Evolutionary conservation across 2,797 vertebrate genomes (phyloP).

Genomic region (Alcedo atthis): DNA sequence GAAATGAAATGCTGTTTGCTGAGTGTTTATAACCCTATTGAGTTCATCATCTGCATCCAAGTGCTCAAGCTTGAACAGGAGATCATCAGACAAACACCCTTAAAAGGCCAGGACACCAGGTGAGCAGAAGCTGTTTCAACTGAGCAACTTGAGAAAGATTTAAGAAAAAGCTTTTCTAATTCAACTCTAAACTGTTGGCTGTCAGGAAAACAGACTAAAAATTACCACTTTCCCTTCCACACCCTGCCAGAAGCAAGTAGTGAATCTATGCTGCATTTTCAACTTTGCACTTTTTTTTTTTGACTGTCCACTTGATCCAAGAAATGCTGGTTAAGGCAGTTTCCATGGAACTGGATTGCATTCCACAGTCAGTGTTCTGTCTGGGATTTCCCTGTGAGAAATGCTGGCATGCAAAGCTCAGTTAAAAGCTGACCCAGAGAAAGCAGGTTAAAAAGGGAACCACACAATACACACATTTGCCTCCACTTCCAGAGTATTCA

Average conservation of each 20-base stretch:
- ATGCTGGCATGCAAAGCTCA: slow-evolving; percentile 88
- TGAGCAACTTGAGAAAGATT: background rate
- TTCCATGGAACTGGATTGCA: background rate
- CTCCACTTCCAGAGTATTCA: slow-evolving; percentile 96
- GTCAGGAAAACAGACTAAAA: background rate
- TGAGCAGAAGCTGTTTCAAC: background rate
- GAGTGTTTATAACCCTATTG: background rate
- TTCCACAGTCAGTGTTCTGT: slow-evolving; percentile 69
- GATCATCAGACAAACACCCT: background rate
- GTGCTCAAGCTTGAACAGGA: background rate
- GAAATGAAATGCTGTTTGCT: background rate
- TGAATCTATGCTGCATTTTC: background rate
- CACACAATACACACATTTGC: slow-evolving; percentile 98
- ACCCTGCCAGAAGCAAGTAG: background rate
- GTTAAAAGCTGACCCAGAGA: slow-evolving; percentile 71
- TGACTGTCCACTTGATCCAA: background rate
- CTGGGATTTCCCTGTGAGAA: slow-evolving; percentile 78
- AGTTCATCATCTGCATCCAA: background rate
- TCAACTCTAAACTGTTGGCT: background rate
- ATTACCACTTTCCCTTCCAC: background rate
- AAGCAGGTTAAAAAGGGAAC: slow-evolving; percentile 75
- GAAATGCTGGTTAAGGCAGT: slow-evolving; percentile 6
- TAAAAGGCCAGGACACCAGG: background rate
- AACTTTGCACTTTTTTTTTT: background rate
- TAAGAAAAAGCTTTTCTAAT: background rate